Conservation (phyloP, 2,113 vertebrate genomes). For the Crotalus viridis region DNA sequence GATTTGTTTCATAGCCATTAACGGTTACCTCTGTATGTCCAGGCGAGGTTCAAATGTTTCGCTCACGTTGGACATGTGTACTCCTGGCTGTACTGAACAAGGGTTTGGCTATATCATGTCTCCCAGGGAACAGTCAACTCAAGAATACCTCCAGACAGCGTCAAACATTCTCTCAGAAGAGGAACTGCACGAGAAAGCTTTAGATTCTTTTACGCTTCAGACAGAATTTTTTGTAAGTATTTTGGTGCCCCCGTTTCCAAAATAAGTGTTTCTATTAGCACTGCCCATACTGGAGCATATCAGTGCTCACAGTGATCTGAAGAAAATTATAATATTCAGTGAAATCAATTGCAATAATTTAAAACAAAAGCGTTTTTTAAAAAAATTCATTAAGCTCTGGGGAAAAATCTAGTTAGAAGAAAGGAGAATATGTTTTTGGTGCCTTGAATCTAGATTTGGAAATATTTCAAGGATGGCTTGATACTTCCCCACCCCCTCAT, state of each 20-base stretch:
- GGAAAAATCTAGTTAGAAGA: neutral
- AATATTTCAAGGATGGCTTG: neutral
- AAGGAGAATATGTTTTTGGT: neutral
- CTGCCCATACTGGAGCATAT: neutral
- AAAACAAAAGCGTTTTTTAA: neutral
- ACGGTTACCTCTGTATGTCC: slow-evolving; percentile 38
- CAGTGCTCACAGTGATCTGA: neutral
- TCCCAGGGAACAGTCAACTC: slow-evolving; percentile 87
- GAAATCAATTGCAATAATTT: neutral
- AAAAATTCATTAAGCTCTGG: neutral
- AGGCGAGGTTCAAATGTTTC: slow-evolving; percentile 98
- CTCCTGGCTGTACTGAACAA: slow-evolving; percentile 89
- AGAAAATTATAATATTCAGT: neutral
- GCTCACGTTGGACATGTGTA: slow-evolving; percentile 97
- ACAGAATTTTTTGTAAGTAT: slow-evolving; percentile 94
- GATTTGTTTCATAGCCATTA: neutral
- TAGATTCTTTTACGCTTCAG: slow-evolving; percentile 92
- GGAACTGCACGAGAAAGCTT: slow-evolving; percentile 86
- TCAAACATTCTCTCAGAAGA: slow-evolving; percentile 82
- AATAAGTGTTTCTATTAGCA: neutral
- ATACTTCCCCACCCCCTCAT: neutral
- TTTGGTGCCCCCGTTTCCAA: neutral
- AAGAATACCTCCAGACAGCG: slow-evolving; percentile 88
- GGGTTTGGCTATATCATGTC: slow-evolving; percentile 92
- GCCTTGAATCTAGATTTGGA: neutral